Evolutionary conservation across 2,113 vertebrate genomes (phyloP).

Genomic region (Gavialis gangeticus): DNA sequence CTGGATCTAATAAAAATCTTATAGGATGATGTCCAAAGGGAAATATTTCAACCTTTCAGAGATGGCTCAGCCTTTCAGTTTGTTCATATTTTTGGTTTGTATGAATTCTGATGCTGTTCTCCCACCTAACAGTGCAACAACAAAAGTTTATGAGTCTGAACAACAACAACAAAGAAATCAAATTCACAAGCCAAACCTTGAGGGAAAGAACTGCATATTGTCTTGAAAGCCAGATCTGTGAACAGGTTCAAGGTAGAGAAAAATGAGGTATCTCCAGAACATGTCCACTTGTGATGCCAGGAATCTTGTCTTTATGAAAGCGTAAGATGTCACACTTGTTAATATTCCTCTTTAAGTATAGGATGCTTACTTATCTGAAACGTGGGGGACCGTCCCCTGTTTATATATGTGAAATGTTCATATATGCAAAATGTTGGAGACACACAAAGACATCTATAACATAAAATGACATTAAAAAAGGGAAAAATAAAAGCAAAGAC

Average conservation of each 20-base stretch:
- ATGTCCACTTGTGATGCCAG: neutral
- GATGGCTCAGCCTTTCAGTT: slow-evolving; percentile 56
- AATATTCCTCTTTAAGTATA: neutral
- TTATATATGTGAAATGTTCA: no score
- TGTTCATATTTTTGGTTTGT: slow-evolving; percentile 37
- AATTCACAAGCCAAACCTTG: neutral
- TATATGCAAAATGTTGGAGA: no score
- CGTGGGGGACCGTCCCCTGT: no score
- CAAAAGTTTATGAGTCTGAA: slow-evolving; percentile 8
- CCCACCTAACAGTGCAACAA: neutral
- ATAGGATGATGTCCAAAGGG: slow-evolving; percentile 12
- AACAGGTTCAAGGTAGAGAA: neutral
- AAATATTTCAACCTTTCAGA: slow-evolving; percentile 45
- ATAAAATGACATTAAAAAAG: no score
- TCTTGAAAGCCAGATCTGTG: neutral
- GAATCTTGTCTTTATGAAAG: neutral
- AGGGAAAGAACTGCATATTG: neutral
- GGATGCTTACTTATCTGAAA: neutral
- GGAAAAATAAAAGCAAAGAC: no score
- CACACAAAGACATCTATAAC: no score
- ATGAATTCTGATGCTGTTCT: slow-evolving; percentile 13
- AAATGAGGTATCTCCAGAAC: neutral
- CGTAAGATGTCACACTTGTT: neutral
- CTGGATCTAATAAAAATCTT: slow-evolving; percentile 19
- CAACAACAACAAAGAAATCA: neutral